A percentile compares a stretch with the other conserved stretches of the same genome.
phyloP scores from a whole-genome alignment of 1,140 invertebrate genomes.

The Hycleus cichorii region DNA sequence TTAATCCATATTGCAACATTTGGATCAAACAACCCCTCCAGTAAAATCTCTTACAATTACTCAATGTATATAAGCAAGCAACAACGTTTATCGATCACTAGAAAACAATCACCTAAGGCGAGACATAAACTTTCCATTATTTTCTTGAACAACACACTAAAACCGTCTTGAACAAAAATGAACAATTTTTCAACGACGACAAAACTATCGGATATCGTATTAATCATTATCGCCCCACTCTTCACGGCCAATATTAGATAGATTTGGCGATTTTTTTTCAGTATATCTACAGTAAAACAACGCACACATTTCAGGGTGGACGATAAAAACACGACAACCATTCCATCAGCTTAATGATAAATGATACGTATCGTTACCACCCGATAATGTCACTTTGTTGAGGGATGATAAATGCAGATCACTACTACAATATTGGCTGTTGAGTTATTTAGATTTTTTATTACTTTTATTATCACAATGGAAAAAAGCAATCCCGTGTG shows the following conservation, averaged over 20 bases:
- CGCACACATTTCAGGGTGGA: conserved; percentile 3
- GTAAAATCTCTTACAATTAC: too few species aligned
- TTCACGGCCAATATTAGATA: too few species aligned
- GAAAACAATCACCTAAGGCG: conserved; percentile 13
- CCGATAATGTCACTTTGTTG: conserved; percentile 19
- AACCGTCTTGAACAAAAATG: conserved; percentile 15
- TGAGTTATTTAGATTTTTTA: neutral
- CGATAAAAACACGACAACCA: conserved; percentile 12
- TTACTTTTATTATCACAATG: too few species aligned
- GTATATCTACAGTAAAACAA: conserved; percentile 2
- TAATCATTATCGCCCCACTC: neutral
- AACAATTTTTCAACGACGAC: conserved; percentile 14
- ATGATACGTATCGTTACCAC: conserved; percentile 14
- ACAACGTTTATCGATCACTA: conserved; percentile 12
- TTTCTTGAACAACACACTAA: conserved; percentile 3
- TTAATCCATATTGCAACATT: too few species aligned
- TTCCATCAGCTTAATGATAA: conserved; percentile 14
- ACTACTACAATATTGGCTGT: conserved; percentile 7
- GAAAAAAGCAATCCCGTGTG: too few species aligned
- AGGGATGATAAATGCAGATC: conserved; percentile 19
- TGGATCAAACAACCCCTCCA: too few species aligned
- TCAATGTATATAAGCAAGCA: neutral
- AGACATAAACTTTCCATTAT: conserved; percentile 15
- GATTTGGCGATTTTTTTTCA: neutral
- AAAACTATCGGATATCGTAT: conserved; percentile 15